phyloP scores from a whole-genome alignment of 2,113 vertebrate species.

The Scytalopus superciliaris region DNA sequence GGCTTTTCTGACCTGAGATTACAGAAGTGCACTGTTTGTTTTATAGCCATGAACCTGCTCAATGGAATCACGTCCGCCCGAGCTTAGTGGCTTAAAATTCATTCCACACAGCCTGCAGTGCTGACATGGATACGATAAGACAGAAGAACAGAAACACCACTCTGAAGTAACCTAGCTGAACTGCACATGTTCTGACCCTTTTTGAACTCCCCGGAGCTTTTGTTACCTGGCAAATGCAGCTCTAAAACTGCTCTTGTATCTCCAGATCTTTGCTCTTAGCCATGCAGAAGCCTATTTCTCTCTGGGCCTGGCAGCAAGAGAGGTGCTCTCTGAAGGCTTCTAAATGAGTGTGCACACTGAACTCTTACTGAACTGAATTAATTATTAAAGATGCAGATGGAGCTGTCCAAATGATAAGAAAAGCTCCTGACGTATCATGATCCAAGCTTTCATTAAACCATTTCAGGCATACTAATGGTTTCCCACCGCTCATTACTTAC shows the following conservation, averaged over 20 bases:
- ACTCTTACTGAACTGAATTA: conserved; percentile 98
- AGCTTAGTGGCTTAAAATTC: conserved; percentile 84
- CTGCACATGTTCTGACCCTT: conserved; percentile 87
- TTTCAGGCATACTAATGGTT: conserved; percentile 96
- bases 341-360: conserved; percentile 84
- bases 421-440: conserved; percentile 94
- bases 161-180: conserved; percentile 88
- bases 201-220: conserved; percentile 86
- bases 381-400: conserved; percentile 99
- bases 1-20: conserved; percentile 68
- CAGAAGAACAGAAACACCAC: conserved; percentile 86
- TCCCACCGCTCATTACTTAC: conserved; percentile 92
- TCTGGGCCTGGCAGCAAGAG: conserved; percentile 77
- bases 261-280: conserved; percentile 89
- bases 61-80: conserved; percentile 78
- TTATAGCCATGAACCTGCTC: conserved; percentile 77
- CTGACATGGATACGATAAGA: conserved; percentile 98
- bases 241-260: conserved; percentile 77
- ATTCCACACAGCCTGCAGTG: conserved; percentile 87
- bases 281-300: conserved; percentile 89
- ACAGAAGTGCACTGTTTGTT: conserved; percentile 69
- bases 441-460: conserved; percentile 94
- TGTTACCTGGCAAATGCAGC: conserved; percentile 79
- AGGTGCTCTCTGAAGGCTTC: conserved; percentile 85
- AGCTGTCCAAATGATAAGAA: conserved; percentile 97